These are phyloP conservation scores for Ceratina australensis DNA, from an alignment of 1,140 invertebrate species.

Conservation along the genomic window DNA sequence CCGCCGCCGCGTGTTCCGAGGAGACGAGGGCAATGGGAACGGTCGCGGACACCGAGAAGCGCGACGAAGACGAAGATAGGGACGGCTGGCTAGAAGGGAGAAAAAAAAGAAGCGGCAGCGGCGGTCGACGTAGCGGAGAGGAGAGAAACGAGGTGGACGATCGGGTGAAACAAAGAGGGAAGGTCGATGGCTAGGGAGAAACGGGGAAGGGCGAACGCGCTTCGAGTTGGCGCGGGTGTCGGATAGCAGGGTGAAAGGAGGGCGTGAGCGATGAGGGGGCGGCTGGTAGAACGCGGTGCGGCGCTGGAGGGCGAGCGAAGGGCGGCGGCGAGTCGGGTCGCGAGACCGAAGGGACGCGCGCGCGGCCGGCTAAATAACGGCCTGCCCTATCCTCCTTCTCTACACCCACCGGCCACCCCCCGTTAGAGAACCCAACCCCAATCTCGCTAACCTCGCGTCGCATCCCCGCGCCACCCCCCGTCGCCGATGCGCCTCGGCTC, in stretches of 20 bases:
- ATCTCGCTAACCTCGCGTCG: conserved; percentile 44
- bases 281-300: conserved; percentile 54
- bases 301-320: conserved; percentile 60
- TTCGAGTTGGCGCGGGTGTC: conserved; percentile 27
- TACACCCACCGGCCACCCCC: conserved; percentile 35
- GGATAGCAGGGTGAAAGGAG: conserved; percentile 44
- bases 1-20: conserved; percentile 47
- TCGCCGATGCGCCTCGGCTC: conserved; percentile 38
- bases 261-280: conserved; percentile 59
- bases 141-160: conserved; percentile 24
- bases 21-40: conserved; percentile 41
- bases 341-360: conserved; percentile 63
- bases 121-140: conserved; percentile 16
- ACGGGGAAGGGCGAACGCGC: conserved; percentile 22
- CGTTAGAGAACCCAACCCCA: not conserved
- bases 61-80: conserved; percentile 30
- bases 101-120: conserved; percentile 9
- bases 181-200: conserved; percentile 20
- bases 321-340: conserved; percentile 66
- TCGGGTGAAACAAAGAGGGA: conserved; percentile 30
- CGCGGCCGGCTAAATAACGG: conserved; percentile 75
- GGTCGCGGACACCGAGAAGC: conserved; percentile 16
- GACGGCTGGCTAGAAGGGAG: conserved; percentile 19
- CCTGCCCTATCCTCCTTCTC: conserved; percentile 71
- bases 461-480: conserved; percentile 9